phyloP scores from a whole-genome alignment of 2,888 invertebrate genomes.

The Dorcus parallelipipedus region DNA sequence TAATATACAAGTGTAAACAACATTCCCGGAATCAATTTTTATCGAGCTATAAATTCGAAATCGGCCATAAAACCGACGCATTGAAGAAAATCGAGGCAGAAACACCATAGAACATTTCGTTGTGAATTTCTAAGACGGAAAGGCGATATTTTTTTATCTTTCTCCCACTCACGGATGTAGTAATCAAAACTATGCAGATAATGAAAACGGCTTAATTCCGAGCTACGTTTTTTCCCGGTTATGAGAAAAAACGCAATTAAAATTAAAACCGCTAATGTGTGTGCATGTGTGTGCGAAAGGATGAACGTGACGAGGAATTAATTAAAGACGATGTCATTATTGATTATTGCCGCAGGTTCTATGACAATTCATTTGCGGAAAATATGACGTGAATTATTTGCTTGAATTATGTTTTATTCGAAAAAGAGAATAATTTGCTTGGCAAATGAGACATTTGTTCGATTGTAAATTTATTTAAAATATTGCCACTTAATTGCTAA shows the following conservation, averaged over 20 bases:
- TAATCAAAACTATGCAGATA: conserved; percentile 25
- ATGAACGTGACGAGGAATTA: too few species aligned
- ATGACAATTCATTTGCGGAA: too few species aligned
- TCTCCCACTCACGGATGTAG: conserved; percentile 26
- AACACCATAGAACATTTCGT: neutral
- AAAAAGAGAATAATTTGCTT: too few species aligned
- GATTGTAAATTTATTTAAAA: too few species aligned
- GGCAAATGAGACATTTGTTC: too few species aligned
- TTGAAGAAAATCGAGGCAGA: neutral
- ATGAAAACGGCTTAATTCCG: conserved; percentile 22
- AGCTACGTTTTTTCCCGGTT: conserved; percentile 10
- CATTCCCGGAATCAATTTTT: neutral
- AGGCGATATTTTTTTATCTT: conserved; percentile 25
- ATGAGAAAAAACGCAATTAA: neutral
- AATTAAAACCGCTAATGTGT: too few species aligned
- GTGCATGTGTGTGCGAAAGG: too few species aligned
- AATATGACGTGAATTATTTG: too few species aligned
- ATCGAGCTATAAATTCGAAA: neutral
- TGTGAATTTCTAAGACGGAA: conserved; percentile 17
- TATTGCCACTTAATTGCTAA: too few species aligned
- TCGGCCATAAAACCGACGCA: neutral
- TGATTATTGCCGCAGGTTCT: too few species aligned
- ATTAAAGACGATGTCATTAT: too few species aligned
- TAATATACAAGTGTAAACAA: neutral
- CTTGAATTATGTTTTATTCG: too few species aligned